Percentiles rank a stretch among this genome's conserved stretches.
Conservation (phyloP, 2,888 invertebrate species). For the Rhogogaster chlorosoma region DNA sequence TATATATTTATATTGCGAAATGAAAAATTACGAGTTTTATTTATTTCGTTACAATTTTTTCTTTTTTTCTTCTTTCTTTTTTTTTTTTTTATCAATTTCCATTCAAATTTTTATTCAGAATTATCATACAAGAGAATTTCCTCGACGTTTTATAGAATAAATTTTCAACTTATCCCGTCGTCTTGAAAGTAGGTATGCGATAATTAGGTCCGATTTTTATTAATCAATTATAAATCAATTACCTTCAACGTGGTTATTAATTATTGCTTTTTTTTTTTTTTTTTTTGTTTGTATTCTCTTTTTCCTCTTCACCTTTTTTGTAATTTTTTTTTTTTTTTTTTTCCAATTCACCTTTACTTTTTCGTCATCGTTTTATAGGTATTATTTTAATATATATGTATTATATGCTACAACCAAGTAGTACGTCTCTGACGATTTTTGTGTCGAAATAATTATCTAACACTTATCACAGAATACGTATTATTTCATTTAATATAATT, state of each 20-base stretch:
- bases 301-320: background rate
- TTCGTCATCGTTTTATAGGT: background rate
- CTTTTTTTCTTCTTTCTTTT: background rate
- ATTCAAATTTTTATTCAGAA: background rate
- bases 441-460: slow-evolving; percentile 70
- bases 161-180: slow-evolving; percentile 3
- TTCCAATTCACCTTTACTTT: background rate
- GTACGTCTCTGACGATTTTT: slow-evolving; percentile 67
- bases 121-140: background rate
- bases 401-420: slow-evolving; percentile 63
- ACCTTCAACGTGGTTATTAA: slow-evolving; percentile 14
- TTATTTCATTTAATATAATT: slow-evolving; percentile 63
- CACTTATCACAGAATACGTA: slow-evolving; percentile 76
- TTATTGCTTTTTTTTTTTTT: background rate
- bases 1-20: background rate
- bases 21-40: background rate
- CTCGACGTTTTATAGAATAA: background rate
- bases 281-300: background rate
- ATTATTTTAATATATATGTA: background rate
- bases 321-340: background rate
- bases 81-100: background rate
- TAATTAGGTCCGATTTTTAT: background rate
- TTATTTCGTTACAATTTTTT: background rate
- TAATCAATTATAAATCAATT: slow-evolving; percentile 5
- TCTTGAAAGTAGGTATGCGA: background rate